Conservation (phyloP, 2,113 vertebrate genomes). For the Climacteris rufus region DNA sequence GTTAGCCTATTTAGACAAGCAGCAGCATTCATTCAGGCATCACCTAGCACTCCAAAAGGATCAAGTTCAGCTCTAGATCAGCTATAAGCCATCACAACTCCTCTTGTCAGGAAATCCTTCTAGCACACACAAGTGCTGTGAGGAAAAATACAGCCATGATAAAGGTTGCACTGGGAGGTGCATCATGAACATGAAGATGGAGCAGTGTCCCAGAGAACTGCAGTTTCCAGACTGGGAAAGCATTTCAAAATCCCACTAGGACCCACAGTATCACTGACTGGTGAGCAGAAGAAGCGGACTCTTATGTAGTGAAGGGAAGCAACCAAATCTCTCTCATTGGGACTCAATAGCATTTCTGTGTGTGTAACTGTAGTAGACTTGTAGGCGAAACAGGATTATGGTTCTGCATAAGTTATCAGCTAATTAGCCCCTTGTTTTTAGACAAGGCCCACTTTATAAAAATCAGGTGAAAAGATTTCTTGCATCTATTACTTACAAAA, state of each 20-base stretch:
- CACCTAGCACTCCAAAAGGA: neutral
- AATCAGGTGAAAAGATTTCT: constrained; percentile 27
- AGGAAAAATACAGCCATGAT: neutral
- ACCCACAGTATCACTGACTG: neutral
- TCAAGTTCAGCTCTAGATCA: neutral
- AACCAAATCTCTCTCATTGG: neutral
- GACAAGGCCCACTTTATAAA: neutral
- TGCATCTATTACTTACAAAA: neutral
- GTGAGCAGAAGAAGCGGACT: neutral
- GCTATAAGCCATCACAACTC: neutral
- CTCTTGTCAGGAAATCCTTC: neutral
- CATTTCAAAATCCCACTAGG: neutral
- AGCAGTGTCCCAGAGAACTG: neutral
- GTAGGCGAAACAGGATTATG: neutral
- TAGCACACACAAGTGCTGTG: neutral
- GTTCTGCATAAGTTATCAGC: constrained; percentile 1
- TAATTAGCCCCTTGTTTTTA: constrained; percentile 4
- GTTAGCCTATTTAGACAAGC: neutral
- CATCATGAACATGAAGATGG: neutral
- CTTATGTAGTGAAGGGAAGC: neutral
- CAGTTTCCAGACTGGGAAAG: neutral
- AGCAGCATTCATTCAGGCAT: neutral
- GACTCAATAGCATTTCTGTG: neutral
- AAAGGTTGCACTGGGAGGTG: neutral
- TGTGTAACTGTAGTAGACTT: neutral